A percentile compares a stretch with the other conserved stretches of the same genome.
Conservation (phyloP, 2,113 vertebrate species). For the Cariama cristata region DNA sequence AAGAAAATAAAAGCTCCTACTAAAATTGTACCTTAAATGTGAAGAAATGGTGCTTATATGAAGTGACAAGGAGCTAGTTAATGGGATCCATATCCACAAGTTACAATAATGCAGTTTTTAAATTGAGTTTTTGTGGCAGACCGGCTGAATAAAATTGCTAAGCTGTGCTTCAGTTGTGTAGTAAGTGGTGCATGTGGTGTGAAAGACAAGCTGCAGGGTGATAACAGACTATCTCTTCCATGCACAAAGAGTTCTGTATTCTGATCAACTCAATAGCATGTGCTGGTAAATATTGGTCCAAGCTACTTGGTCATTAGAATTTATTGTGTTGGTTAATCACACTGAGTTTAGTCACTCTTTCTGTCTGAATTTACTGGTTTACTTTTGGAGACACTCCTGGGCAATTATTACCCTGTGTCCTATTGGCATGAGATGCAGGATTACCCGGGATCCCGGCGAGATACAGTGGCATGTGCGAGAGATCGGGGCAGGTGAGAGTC, state of each 20-base stretch:
- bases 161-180: constrained; percentile 57
- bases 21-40: constrained; percentile 41
- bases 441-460: not conserved
- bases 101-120: constrained; percentile 51
- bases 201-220: constrained; percentile 29
- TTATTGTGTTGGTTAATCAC: constrained; percentile 13
- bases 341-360: not conserved
- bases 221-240: constrained; percentile 62
- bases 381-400: not conserved
- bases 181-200: constrained; percentile 52
- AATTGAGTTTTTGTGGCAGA: constrained; percentile 65
- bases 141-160: constrained; percentile 39
- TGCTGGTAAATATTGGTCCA: constrained; percentile 32
- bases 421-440: not conserved
- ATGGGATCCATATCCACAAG: constrained; percentile 61
- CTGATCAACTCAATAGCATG: constrained; percentile 37
- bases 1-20: not conserved
- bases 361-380: not conserved
- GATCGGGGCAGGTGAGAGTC: not conserved
- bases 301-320: constrained; percentile 20
- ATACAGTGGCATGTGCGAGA: not conserved
- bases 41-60: constrained; percentile 25
- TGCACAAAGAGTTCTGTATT: constrained; percentile 51
- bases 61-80: constrained; percentile 50
- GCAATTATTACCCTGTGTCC: not conserved